Evolutionary conservation across 2,113 vertebrate genomes (phyloP).

Genomic region (Trematomus loennbergii): DNA sequence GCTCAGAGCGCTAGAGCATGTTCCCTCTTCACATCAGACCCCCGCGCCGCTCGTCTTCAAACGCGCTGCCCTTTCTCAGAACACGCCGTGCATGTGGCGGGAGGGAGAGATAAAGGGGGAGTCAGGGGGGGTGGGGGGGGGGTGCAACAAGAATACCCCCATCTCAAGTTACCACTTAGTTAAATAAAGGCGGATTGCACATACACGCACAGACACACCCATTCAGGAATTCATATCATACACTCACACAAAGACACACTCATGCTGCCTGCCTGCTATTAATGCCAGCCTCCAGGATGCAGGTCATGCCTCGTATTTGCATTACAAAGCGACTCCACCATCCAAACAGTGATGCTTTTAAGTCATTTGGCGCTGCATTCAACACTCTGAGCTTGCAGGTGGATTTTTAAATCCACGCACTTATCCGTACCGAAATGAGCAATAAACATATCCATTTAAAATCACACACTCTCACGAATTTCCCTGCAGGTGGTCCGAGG

Average conservation of each 20-base stretch:
- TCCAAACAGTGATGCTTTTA: conserved; percentile 57
- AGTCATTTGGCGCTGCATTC: conserved; percentile 57
- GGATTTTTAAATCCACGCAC: conserved; percentile 27
- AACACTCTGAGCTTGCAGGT: conserved; percentile 44
- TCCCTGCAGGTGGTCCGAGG: conserved; percentile 53
- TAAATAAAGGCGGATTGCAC: conserved; percentile 56
- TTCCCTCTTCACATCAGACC: conserved; percentile 82
- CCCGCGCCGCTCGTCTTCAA: conserved; percentile 83
- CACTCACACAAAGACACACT: neutral
- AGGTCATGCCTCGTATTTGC: conserved; percentile 56
- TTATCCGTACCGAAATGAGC: conserved; percentile 15
- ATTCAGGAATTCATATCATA: conserved; percentile 39
- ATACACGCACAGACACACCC: conserved; percentile 60
- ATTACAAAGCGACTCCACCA: conserved; percentile 51
- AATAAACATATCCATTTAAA: conserved; percentile 45
- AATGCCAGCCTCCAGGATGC: conserved; percentile 64
- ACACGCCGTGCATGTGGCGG: conserved; percentile 79
- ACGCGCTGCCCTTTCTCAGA: conserved; percentile 82
- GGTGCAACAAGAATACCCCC: conserved; percentile 75
- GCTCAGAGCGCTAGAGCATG: conserved; percentile 68
- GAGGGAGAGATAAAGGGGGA: conserved; percentile 57
- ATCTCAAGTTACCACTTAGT: conserved; percentile 79
- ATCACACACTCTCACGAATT: conserved; percentile 6
- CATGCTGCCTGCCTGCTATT: conserved; percentile 52
- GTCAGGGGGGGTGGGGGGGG: conserved; percentile 71